phyloP scores from a whole-genome alignment of 1,140 invertebrate genomes.

The Sitophilus oryzae region DNA sequence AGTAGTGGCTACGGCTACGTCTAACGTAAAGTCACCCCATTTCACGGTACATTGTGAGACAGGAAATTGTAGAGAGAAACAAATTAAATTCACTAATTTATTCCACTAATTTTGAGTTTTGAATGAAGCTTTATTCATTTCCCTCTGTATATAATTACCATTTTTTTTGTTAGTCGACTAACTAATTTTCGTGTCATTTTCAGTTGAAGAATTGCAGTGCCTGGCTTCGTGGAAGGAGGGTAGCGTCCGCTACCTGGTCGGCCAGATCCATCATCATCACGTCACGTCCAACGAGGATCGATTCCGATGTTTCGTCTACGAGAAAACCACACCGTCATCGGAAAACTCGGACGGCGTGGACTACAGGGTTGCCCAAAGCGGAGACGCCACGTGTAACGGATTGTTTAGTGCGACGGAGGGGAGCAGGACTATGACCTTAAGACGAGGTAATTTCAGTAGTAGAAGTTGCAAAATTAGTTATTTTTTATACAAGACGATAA shows the following conservation, averaged over 20 bases:
- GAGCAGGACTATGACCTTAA: slow-evolving; percentile 66
- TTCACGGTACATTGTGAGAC: too few relatives aligned
- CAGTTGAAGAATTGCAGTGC: slow-evolving; percentile 82
- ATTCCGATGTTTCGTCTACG: slow-evolving; percentile 88
- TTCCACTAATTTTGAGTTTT: too few relatives aligned
- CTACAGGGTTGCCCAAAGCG: slow-evolving; percentile 78
- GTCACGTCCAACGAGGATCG: slow-evolving; percentile 85
- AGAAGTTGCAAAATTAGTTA: too few relatives aligned
- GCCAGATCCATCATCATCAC: slow-evolving; percentile 72
- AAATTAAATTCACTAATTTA: too few relatives aligned
- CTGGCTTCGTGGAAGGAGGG: slow-evolving; percentile 85
- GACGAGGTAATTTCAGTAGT: slow-evolving; percentile 50
- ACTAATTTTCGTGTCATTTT: slow-evolving; percentile 22
- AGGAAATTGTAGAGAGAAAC: too few relatives aligned
- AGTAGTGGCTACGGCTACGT: too few relatives aligned
- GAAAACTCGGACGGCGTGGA: slow-evolving; percentile 52
- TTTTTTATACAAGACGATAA: too few relatives aligned
- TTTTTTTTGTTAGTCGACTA: too few relatives aligned
- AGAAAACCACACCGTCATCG: slow-evolving; percentile 55
- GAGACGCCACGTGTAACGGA: slow-evolving; percentile 82
- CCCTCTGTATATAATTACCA: too few relatives aligned
- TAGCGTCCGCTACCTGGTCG: slow-evolving; percentile 78
- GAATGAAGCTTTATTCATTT: too few relatives aligned
- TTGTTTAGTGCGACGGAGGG: slow-evolving; percentile 74
- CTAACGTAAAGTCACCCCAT: too few relatives aligned